Conservation (phyloP, 2,888 invertebrate species). For the Eulithis testata region DNA sequence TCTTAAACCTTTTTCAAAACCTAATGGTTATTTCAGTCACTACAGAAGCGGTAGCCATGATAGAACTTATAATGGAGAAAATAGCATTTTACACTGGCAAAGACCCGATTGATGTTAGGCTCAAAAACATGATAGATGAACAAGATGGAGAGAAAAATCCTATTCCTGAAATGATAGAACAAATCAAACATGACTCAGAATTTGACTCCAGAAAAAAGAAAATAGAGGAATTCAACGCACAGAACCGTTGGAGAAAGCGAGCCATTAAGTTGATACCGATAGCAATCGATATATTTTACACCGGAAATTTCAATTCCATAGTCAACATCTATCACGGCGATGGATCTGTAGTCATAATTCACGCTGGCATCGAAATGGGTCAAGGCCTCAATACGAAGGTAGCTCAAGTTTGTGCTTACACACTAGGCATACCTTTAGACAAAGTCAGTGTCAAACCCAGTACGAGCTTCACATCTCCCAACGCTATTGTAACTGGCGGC, state of each 20-base stretch:
- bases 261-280: slow-evolving; percentile 88
- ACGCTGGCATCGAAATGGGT: slow-evolving; percentile 90
- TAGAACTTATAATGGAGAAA: slow-evolving; percentile 88
- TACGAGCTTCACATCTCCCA: slow-evolving; percentile 85
- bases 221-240: slow-evolving; percentile 81
- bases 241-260: slow-evolving; percentile 91
- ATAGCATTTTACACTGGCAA: slow-evolving; percentile 82
- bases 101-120: slow-evolving; percentile 85
- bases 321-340: slow-evolving; percentile 89
- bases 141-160: slow-evolving; percentile 57
- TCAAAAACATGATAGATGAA: slow-evolving; percentile 79
- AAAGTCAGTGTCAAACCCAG: slow-evolving; percentile 87
- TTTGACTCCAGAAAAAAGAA: slow-evolving; percentile 75
- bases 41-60: slow-evolving; percentile 85
- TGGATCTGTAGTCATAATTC: slow-evolving; percentile 87
- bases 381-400: slow-evolving; percentile 93
- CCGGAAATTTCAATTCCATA: slow-evolving; percentile 83
- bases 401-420: slow-evolving; percentile 90
- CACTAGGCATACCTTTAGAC: slow-evolving; percentile 88
- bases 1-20: not conserved
- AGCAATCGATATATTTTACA: slow-evolving; percentile 85
- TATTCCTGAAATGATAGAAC: slow-evolving; percentile 79
- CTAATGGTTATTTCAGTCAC: slow-evolving; percentile 71
- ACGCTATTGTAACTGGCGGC: slow-evolving; percentile 86
- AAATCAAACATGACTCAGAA: slow-evolving; percentile 79